These are phyloP conservation scores for Otolemur garnettii DNA, from an alignment of 2,113 vertebrate species.

Conservation along the genomic window DNA sequence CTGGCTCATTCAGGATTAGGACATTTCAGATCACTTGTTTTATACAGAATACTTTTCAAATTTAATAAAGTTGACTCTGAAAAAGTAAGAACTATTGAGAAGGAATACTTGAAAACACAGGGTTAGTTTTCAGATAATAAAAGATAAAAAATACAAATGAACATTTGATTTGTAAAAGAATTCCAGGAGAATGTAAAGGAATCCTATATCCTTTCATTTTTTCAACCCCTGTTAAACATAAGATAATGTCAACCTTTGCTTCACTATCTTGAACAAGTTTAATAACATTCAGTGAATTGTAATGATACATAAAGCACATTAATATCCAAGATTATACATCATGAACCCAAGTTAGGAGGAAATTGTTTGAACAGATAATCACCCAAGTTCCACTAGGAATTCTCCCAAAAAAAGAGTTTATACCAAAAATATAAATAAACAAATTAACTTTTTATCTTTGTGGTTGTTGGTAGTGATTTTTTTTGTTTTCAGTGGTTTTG, in stretches of 20 bases:
- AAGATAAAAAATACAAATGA: conserved; percentile 54
- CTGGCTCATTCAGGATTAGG: not conserved
- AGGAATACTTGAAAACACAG: conserved; percentile 33
- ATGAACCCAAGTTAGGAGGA: not conserved
- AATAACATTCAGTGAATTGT: conserved; percentile 29
- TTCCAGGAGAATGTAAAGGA: not conserved
- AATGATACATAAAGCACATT: not conserved
- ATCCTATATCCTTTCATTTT: not conserved
- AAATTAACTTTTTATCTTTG: not conserved
- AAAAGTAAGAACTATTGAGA: conserved; percentile 34
- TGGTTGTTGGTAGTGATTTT: not conserved
- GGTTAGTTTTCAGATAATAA: conserved; percentile 57
- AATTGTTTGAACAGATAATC: not conserved
- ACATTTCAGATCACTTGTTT: conserved; percentile 22
- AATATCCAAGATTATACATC: not conserved
- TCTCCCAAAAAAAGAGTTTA: not conserved
- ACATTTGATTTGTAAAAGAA: not conserved
- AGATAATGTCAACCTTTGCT: not conserved
- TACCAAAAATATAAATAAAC: conserved; percentile 4
- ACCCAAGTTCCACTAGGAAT: conserved; percentile 19
- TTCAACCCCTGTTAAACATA: not conserved
- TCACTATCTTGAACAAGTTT: conserved; percentile 31
- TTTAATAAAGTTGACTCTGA: not conserved
- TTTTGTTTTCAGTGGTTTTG: not conserved
- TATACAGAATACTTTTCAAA: conserved; percentile 6